Percentiles rank a stretch among this genome's conserved stretches.
These are phyloP conservation scores for Epinephelus coioides DNA, from an alignment of 2,797 vertebrate species.

Conservation along the genomic window DNA sequence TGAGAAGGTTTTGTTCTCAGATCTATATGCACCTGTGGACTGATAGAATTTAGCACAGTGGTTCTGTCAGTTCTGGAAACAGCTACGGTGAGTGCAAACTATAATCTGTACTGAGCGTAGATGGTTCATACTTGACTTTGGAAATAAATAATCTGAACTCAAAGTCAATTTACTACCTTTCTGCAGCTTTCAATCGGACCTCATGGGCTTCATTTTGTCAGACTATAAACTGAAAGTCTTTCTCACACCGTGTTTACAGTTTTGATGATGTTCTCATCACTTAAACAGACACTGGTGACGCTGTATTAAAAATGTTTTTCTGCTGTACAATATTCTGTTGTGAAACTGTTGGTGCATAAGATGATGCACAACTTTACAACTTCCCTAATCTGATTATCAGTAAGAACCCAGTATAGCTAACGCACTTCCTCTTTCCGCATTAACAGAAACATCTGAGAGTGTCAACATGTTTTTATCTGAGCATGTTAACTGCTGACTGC, in stretches of 20 bases:
- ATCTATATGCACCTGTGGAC: constrained; percentile 19
- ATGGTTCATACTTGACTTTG: background rate
- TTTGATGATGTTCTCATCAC: too few relatives aligned
- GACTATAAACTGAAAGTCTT: too few relatives aligned
- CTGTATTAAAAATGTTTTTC: too few relatives aligned
- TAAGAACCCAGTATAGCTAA: too few relatives aligned
- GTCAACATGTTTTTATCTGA: too few relatives aligned
- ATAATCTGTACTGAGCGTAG: background rate
- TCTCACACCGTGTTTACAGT: too few relatives aligned
- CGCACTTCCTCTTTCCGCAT: too few relatives aligned
- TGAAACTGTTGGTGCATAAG: background rate
- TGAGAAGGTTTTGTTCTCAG: constrained; percentile 38
- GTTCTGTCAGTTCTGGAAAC: background rate
- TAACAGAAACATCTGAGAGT: too few relatives aligned
- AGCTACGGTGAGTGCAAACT: background rate
- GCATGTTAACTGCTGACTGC: too few relatives aligned
- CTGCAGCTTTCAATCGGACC: background rate
- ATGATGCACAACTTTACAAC: background rate
- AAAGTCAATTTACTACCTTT: background rate
- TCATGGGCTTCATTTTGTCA: too few relatives aligned
- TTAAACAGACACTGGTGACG: background rate
- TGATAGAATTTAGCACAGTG: background rate
- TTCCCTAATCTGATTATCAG: background rate
- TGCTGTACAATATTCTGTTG: background rate
- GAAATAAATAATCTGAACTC: background rate